Conservation (phyloP, 64 coral and sea anemone genomes). For the Dendrophyllia cribrosa region DNA sequence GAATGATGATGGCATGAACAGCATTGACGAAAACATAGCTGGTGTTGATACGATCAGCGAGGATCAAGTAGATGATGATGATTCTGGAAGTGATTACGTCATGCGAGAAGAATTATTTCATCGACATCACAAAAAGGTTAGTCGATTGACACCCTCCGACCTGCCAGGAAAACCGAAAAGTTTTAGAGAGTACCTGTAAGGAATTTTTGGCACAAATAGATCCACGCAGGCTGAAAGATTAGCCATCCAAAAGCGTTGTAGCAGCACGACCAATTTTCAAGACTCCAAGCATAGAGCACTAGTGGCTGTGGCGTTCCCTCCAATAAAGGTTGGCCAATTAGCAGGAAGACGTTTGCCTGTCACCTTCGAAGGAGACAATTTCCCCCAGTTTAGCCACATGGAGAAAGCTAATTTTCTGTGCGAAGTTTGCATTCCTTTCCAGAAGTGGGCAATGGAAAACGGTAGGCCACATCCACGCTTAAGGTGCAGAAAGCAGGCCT, state of each 20-base stretch:
- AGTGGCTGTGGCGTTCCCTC: conserved; percentile 31
- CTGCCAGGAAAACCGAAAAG: conserved; percentile 51
- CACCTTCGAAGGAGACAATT: conserved; percentile 7
- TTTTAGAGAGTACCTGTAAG: conserved; percentile 13
- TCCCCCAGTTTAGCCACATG: conserved; percentile 31
- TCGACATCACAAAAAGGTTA: conserved; percentile 38
- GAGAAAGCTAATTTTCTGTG: conserved; percentile 23
- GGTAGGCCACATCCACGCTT: background rate
- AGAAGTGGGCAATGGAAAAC: conserved; percentile 49
- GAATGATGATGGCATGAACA: too few relatives aligned
- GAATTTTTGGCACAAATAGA: conserved; percentile 22
- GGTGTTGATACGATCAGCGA: too few relatives aligned
- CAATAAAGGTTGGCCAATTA: conserved; percentile 31
- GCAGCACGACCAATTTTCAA: background rate
- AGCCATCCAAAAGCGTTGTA: conserved; percentile 22
- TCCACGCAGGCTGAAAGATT: conserved; percentile 7
- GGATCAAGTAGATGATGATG: too few relatives aligned
- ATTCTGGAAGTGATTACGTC: too few relatives aligned
- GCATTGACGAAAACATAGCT: too few relatives aligned
- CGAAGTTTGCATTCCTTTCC: conserved; percentile 40
- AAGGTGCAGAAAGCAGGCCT: conserved; percentile 45
- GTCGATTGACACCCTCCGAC: background rate
- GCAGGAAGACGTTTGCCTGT: conserved; percentile 6
- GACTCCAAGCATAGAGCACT: conserved; percentile 25
- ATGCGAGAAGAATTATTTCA: background rate